A percentile compares a stretch with the other conserved stretches of the same genome.
These are phyloP conservation scores for Tortrix viridana DNA, from an alignment of 2,888 invertebrate genomes.

Conservation along the genomic window DNA sequence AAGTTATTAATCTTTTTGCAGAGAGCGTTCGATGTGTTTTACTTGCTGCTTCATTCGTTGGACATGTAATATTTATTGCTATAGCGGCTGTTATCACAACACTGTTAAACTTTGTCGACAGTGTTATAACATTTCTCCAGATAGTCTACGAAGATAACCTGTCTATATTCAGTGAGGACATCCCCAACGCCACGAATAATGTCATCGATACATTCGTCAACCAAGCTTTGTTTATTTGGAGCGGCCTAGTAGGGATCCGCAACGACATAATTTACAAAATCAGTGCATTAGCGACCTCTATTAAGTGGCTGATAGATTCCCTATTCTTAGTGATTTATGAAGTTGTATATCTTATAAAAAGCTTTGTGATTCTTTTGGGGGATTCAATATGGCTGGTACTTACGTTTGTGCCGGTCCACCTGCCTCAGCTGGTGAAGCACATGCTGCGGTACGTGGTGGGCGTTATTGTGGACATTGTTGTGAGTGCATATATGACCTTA, in stretches of 20 bases:
- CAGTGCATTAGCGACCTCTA: conserved; percentile 45
- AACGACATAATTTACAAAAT: conserved; percentile 49
- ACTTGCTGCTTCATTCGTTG: conserved; percentile 62
- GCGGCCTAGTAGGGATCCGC: conserved; percentile 48
- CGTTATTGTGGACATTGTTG: conserved; percentile 46
- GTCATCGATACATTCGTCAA: conserved; percentile 44
- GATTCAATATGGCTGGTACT: conserved; percentile 71
- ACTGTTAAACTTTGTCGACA: conserved; percentile 50
- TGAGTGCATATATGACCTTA: conserved; percentile 65
- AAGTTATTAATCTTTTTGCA: conserved; percentile 63
- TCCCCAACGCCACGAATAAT: conserved; percentile 59
- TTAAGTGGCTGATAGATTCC: conserved; percentile 52
- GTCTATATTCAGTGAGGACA: conserved; percentile 66
- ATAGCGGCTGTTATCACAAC: conserved; percentile 53
- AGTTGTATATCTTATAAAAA: conserved; percentile 59
- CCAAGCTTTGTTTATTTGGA: conserved; percentile 50
- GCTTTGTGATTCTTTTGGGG: conserved; percentile 62
- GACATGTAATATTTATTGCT: conserved; percentile 65
- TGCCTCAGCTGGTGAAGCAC: conserved; percentile 62
- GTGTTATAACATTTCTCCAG: conserved; percentile 61
- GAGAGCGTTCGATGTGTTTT: conserved; percentile 59
- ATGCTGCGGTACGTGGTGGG: conserved; percentile 52
- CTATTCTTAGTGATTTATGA: conserved; percentile 56
- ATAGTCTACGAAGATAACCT: conserved; percentile 77
- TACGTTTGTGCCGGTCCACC: conserved; percentile 72